Conservation (phyloP, 2,113 vertebrate species). For the Chlorodrepanis virens region DNA sequence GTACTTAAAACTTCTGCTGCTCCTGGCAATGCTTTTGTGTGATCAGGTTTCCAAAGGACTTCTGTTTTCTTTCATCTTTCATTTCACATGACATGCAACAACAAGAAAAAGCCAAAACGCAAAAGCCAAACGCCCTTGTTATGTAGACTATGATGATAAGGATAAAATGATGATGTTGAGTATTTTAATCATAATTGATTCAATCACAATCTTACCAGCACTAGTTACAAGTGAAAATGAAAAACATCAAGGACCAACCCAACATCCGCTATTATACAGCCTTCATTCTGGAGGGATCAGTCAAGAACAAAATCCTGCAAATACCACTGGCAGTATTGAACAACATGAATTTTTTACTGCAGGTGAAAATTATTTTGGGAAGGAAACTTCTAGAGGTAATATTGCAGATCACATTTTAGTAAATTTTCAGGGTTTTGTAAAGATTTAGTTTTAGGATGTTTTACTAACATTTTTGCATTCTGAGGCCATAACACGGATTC, state of each 20-base stretch:
- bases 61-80: background rate
- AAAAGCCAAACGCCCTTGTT: background rate
- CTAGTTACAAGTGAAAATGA: slow-evolving; percentile 29
- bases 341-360: background rate
- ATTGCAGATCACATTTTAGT: background rate
- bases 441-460: background rate
- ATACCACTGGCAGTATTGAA: background rate
- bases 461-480: background rate
- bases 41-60: background rate
- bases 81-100: background rate
- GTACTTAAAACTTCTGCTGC: background rate
- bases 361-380: background rate
- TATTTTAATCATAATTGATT: slow-evolving; percentile 46
- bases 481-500: background rate
- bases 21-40: background rate
- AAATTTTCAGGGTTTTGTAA: background rate
- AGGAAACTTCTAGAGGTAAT: slow-evolving; percentile 52
- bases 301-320: background rate
- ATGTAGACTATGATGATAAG: background rate
- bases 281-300: background rate
- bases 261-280: background rate
- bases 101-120: background rate
- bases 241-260: slow-evolving; percentile 5
- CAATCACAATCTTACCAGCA: slow-evolving; percentile 28
- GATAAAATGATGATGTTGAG: background rate